Evolutionary conservation across 2,113 vertebrate genomes (phyloP).

Genomic region (Ovis aries): DNA sequence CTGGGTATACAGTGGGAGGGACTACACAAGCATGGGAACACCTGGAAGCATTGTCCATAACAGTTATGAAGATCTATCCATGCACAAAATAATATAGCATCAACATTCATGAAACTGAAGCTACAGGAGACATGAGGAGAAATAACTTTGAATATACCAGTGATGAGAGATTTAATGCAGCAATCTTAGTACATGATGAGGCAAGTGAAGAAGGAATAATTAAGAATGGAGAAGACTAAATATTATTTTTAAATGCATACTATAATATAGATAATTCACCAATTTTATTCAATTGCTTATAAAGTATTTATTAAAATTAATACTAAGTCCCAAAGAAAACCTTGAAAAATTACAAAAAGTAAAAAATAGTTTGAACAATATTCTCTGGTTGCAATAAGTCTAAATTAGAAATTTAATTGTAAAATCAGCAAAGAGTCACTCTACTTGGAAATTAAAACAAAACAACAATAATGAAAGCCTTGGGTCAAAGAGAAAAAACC

Average conservation of each 20-base stretch:
- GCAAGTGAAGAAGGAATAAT: neutral
- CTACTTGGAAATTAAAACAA: neutral
- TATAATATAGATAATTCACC: neutral
- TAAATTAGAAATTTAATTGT: constrained; percentile 18
- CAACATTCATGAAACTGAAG: neutral
- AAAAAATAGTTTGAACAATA: neutral
- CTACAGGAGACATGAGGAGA: neutral
- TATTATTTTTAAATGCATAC: neutral
- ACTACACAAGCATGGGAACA: neutral
- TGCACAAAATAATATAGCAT: neutral
- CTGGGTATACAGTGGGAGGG: neutral
- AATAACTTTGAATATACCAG: neutral
- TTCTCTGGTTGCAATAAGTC: neutral
- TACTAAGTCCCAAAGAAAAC: neutral
- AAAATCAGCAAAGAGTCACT: neutral
- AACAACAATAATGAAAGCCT: neutral
- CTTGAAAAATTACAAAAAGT: neutral
- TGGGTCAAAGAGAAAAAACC: neutral
- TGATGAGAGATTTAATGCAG: neutral
- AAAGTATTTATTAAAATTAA: neutral
- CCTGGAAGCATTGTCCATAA: neutral
- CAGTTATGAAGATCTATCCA: neutral
- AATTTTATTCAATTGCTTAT: neutral
- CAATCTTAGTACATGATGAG: neutral
- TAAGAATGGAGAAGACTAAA: neutral